These are phyloP conservation scores for Moxostoma hubbsi DNA, from an alignment of 2,797 vertebrate genomes.

Conservation along the genomic window DNA sequence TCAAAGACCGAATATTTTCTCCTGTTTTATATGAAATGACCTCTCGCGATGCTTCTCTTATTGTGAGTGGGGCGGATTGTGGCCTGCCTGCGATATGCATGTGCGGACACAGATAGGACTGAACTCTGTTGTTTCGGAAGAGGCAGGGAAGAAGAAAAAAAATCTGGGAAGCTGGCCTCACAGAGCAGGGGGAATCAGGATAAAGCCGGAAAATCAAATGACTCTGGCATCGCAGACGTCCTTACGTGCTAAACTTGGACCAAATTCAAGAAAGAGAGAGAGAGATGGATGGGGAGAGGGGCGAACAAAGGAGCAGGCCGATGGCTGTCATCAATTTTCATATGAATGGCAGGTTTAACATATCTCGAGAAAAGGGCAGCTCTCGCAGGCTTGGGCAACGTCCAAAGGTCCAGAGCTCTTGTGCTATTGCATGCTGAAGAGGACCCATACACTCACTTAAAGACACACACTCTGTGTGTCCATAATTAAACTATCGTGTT, in stretches of 20 bases:
- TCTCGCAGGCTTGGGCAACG: slow-evolving; percentile 74
- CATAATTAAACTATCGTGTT: slow-evolving; percentile 94
- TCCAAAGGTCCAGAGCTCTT: slow-evolving; percentile 52
- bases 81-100: slow-evolving; percentile 64
- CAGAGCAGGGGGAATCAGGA: slow-evolving; percentile 76
- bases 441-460: slow-evolving; percentile 77
- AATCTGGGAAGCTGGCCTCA: slow-evolving; percentile 73
- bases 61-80: slow-evolving; percentile 72
- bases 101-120: slow-evolving; percentile 78
- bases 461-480: slow-evolving; percentile 86
- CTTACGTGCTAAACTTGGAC: slow-evolving; percentile 53
- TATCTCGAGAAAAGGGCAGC: slow-evolving; percentile 86
- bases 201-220: slow-evolving; percentile 68
- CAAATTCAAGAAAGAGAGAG: slow-evolving; percentile 40
- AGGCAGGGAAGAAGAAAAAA: slow-evolving; percentile 55
- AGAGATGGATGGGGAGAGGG: slow-evolving; percentile 54
- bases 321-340: slow-evolving; percentile 89
- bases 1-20: slow-evolving; percentile 91
- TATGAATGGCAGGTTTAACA: slow-evolving; percentile 90
- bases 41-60: slow-evolving; percentile 78
- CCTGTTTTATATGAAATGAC: slow-evolving; percentile 82
- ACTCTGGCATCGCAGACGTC: slow-evolving; percentile 52
- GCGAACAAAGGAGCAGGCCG: slow-evolving; percentile 73
- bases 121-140: slow-evolving; percentile 73
- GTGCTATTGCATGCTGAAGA: slow-evolving; percentile 38